Evolutionary conservation across 1,140 invertebrate species (phyloP).

Genomic region (Sitodiplosis mosellana): DNA sequence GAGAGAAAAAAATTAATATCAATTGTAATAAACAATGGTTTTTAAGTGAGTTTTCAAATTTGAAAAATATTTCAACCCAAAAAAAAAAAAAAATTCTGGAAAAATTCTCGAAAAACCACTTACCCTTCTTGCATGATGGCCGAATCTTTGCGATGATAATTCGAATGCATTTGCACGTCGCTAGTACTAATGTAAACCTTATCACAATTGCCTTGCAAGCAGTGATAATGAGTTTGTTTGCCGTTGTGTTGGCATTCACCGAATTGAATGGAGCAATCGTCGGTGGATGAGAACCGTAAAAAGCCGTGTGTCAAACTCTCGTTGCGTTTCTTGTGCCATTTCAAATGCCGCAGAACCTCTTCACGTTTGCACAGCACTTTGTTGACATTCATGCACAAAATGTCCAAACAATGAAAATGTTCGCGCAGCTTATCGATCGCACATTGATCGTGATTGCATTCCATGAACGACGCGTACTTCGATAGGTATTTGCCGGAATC

Average conservation of each 20-base stretch:
- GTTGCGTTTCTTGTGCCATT: constrained; percentile 98
- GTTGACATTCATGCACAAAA: constrained; percentile 39
- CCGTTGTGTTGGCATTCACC: constrained; percentile 78
- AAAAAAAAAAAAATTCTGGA: neutral
- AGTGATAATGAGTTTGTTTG: constrained; percentile 97
- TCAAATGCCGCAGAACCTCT: constrained; percentile 89
- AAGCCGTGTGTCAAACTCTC: constrained; percentile 93
- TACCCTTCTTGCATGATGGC: constrained; percentile 92
- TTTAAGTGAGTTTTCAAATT: neutral
- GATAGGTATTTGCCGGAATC: constrained; percentile 1
- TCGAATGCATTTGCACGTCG: constrained; percentile 98
- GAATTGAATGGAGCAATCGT: constrained; percentile 63
- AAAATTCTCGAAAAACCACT: too few relatives aligned
- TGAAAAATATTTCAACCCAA: neutral
- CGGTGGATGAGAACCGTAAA: constrained; percentile 75
- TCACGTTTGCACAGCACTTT: constrained; percentile 93
- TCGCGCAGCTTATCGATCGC: constrained; percentile 38
- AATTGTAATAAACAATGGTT: neutral
- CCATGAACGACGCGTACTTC: constrained; percentile 15
- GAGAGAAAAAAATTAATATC: neutral
- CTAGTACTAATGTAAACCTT: constrained; percentile 97
- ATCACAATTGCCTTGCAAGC: constrained; percentile 87
- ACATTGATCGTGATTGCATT: constrained; percentile 20
- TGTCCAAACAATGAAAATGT: constrained; percentile 89
- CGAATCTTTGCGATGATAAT: constrained; percentile 94